Conservation (phyloP, 2,888 invertebrate species). For the Macrostomum cliftonense region DNA sequence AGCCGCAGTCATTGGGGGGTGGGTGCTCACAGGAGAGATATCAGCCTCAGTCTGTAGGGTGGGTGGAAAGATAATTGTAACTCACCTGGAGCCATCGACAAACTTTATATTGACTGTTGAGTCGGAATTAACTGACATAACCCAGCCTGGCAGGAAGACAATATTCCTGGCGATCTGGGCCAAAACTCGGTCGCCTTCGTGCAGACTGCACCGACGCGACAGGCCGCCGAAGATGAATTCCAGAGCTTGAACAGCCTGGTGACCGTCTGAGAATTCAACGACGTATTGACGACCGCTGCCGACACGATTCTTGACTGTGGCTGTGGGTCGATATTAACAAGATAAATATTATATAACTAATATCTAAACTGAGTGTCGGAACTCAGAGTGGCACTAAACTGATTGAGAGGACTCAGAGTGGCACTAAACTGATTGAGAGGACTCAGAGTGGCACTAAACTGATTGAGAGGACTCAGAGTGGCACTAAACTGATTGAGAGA, state of each 20-base stretch:
- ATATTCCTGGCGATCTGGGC: constrained; percentile 17
- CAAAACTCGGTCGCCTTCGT: constrained; percentile 18
- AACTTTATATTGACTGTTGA: constrained; percentile 16
- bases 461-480: no score
- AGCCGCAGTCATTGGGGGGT: no score
- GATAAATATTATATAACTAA: background rate
- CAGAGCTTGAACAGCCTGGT: constrained; percentile 18
- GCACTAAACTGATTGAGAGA: no score
- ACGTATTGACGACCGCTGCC: constrained; percentile 22
- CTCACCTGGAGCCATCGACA: constrained; percentile 19
- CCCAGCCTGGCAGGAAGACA: constrained; percentile 21
- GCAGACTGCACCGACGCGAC: constrained; percentile 18
- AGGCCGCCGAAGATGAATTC: constrained; percentile 27
- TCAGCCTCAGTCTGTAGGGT: no score
- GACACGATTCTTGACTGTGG: constrained; percentile 19
- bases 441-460: no score
- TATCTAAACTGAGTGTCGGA: no score
- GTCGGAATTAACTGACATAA: constrained; percentile 5
- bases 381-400: no score
- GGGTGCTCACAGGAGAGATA: no score
- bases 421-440: no score
- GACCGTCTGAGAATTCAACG: constrained; percentile 25
- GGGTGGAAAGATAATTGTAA: background rate
- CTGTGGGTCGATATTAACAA: constrained; percentile 13
- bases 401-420: no score